These are phyloP conservation scores for Synanthedon vespiformis DNA, from an alignment of 2,888 invertebrate species.

Conservation along the genomic window DNA sequence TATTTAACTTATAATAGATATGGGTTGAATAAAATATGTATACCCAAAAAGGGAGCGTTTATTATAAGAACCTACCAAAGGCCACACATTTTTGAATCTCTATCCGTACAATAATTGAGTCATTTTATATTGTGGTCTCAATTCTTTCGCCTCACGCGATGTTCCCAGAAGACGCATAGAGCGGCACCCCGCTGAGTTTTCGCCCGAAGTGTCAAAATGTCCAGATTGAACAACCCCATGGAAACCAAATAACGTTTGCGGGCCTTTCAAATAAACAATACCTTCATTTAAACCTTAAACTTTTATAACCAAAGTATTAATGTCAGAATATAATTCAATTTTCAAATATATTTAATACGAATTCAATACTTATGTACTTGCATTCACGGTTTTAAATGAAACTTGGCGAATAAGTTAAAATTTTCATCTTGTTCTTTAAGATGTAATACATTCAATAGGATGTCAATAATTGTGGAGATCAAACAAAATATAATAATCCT, in stretches of 20 bases:
- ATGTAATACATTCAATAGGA: too few relatives aligned
- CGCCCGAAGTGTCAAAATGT: conserved; percentile 67
- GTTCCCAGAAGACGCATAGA: conserved; percentile 57
- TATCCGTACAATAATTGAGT: conserved; percentile 34
- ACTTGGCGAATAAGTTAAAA: too few relatives aligned
- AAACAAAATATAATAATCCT: too few relatives aligned
- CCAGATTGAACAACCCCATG: conserved; percentile 47
- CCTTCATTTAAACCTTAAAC: neutral
- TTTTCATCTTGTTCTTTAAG: too few relatives aligned
- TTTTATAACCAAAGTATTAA: neutral
- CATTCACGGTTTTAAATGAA: too few relatives aligned
- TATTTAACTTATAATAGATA: too few relatives aligned
- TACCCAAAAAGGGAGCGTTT: too few relatives aligned
- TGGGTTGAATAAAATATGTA: too few relatives aligned
- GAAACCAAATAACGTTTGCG: conserved; percentile 14
- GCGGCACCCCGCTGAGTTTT: conserved; percentile 56
- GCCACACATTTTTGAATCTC: neutral
- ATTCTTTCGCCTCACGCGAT: conserved; percentile 49
- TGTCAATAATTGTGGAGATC: too few relatives aligned
- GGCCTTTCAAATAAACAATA: neutral
- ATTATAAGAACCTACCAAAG: too few relatives aligned
- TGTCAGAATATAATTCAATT: neutral
- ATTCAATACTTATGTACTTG: too few relatives aligned
- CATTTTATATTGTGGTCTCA: conserved; percentile 43
- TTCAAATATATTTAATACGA: neutral